Evolutionary conservation across 2,797 vertebrate genomes (phyloP), one percentile per base, ranked within the genome.

Genomic region (Scolopax rusticola): DNA sequence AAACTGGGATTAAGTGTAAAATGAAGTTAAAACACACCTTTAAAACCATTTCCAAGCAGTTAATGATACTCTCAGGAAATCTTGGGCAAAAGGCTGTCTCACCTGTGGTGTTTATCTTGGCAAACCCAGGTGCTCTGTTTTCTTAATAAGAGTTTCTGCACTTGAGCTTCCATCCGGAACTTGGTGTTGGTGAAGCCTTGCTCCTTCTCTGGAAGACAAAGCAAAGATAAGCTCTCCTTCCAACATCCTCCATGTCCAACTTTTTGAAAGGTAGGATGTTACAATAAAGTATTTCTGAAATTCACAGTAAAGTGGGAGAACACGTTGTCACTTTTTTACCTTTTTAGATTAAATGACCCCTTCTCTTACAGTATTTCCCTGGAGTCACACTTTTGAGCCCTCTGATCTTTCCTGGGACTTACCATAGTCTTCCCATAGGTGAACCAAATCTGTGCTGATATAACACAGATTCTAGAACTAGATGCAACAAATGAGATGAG

Each of bases 301-400:
- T 15, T 20, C 3, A 33, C 11, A 48, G 47, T 5, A 48, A 65
- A 70, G 40, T 3, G 25, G 18, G 36, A 48, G 19, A 59, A 43
- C 0, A 1, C 4, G 6, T 12, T 50, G 21, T n/a, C 21, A 11
- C 40, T 7, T 13, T n/a, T 38, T 38, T 3, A 59, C 12, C 18
- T n/a, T 57, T n/a, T 32, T 8, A 43, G 27, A 48, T 20, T 33
- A 74, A 53, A 23, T 18, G 6, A 30, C 4, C 9, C 19, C 28
- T 28, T 64, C 16, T 38, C 43, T 78, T 30, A 11, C 1, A 8
- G 3, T n/a, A 9, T 28, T 73, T 64, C 56, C 50, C 45, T 20
- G 21, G 3, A 41, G 36, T 32, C 47, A 27, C 4, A 9, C 8
- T 15, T 24, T 4, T 4, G 33, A 32, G 27, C 23, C 11, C 17